phyloP scores from a whole-genome alignment of 2,113 vertebrate genomes.

The Procavia capensis region DNA sequence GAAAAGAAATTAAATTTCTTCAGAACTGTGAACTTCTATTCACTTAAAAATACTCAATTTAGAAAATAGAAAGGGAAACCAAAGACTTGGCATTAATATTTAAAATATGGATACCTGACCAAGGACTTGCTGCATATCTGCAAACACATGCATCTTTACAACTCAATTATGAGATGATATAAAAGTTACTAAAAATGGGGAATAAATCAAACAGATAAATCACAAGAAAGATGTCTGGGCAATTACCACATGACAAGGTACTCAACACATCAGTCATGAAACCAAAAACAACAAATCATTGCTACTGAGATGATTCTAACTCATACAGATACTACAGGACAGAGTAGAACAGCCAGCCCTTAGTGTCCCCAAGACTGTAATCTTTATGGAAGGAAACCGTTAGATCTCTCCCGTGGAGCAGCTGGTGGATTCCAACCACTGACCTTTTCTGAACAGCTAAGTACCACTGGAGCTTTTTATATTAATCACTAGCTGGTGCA shows the following conservation, averaged over 20 bases:
- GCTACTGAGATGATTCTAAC: background rate
- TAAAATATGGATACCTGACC: background rate
- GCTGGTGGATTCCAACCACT: background rate
- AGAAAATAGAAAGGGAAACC: background rate
- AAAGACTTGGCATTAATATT: background rate
- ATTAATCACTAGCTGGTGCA: background rate
- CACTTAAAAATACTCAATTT: background rate
- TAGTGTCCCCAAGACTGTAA: background rate
- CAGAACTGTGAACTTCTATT: background rate
- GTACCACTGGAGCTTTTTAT: background rate
- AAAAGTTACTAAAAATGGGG: background rate
- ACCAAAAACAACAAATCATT: background rate
- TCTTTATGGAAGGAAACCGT: background rate
- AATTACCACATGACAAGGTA: background rate
- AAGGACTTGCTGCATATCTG: background rate
- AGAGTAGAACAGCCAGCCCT: background rate
- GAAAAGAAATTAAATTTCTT: background rate
- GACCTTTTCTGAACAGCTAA: background rate
- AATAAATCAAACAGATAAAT: background rate
- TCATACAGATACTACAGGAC: background rate
- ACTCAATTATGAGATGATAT: background rate
- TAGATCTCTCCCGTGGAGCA: background rate
- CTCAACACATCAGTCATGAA: background rate
- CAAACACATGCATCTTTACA: background rate
- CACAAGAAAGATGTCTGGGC: background rate